These are phyloP conservation scores for Pelodytes ibericus DNA, from an alignment of 2,797 vertebrate species.

Conservation along the genomic window DNA sequence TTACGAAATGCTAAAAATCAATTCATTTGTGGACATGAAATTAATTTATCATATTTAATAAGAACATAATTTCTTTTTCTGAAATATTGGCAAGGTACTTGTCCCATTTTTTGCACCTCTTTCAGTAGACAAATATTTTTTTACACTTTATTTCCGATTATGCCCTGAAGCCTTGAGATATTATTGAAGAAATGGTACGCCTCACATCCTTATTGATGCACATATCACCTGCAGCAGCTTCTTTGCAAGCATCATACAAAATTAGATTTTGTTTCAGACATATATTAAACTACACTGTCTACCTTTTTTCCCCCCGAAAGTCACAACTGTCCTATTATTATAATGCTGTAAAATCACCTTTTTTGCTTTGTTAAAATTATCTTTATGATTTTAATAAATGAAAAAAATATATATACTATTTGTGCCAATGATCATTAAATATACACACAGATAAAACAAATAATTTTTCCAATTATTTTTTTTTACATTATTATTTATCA, in stretches of 20 bases:
- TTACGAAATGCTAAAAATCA: not conserved
- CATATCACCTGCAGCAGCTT: constrained; percentile 36
- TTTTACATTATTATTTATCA: too few relatives aligned
- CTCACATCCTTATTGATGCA: constrained; percentile 35
- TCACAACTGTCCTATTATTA: not conserved
- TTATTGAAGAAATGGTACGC: constrained; percentile 40
- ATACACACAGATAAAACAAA: too few relatives aligned
- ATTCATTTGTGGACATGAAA: not conserved
- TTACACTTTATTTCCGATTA: constrained; percentile 41
- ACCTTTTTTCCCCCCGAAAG: not conserved
- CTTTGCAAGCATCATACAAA: constrained; percentile 23
- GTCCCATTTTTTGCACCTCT: constrained; percentile 17
- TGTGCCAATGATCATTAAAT: too few relatives aligned
- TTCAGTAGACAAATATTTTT: constrained; percentile 32
- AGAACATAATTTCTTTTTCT: not conserved
- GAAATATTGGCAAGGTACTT: not conserved
- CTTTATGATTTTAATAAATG: not conserved
- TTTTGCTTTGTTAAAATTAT: constrained; percentile 28
- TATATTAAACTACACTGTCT: constrained; percentile 27
- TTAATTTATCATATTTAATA: not conserved
- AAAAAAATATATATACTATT: too few relatives aligned
- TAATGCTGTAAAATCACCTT: not conserved
- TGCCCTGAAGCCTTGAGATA: constrained; percentile 36
- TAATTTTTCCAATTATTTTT: too few relatives aligned
- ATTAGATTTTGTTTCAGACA: constrained; percentile 43